A percentile compares a stretch with the other conserved stretches of the same genome.
Evolutionary conservation across 2,113 vertebrate genomes (phyloP).

Genomic region (Rhegmatorhina hoffmannsi): DNA sequence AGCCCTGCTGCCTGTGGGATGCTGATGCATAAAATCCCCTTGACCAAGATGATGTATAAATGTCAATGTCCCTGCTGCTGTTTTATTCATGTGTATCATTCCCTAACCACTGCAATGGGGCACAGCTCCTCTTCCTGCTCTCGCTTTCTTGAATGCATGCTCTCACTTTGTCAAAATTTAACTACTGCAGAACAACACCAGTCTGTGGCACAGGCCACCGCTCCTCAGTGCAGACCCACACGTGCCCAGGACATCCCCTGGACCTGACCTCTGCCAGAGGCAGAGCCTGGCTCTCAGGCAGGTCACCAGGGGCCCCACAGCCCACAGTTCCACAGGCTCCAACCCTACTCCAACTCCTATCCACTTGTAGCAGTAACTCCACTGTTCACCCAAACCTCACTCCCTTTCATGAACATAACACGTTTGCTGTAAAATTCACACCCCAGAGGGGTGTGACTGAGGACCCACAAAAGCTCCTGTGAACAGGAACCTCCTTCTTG

Average conservation of each 20-base stretch:
- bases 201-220: not conserved
- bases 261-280: not conserved
- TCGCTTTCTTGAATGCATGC: not conserved
- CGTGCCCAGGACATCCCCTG: not conserved
- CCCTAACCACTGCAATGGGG: not conserved
- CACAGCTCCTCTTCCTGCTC: not conserved
- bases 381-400: not conserved
- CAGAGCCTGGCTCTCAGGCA: not conserved
- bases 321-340: accelerated
- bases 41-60: not conserved
- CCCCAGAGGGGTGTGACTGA: not conserved
- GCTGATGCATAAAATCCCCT: not conserved
- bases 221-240: accelerated
- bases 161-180: not conserved
- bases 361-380: not conserved
- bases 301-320: not conserved
- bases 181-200: not conserved
- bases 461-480: not conserved
- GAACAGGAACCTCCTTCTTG: not conserved
- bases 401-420: not conserved
- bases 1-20: not conserved
- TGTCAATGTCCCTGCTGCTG: not conserved
- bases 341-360: not conserved
- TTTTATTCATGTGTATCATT: not conserved
- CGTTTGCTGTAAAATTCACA: not conserved